Evolutionary conservation across 2,113 vertebrate species (phyloP).

Genomic region (Raja brachyura): DNA sequence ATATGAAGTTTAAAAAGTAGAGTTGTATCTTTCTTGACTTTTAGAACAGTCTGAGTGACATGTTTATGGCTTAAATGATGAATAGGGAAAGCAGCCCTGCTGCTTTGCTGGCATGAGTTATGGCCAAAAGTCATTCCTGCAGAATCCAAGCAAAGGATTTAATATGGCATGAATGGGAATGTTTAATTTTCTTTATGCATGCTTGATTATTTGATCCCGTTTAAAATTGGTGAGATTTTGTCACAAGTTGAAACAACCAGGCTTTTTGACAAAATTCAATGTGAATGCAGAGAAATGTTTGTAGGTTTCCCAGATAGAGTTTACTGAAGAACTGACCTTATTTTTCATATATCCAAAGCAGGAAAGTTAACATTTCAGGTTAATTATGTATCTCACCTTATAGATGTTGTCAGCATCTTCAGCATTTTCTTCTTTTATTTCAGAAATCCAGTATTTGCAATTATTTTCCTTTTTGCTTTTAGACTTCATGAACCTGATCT

Average conservation of each 20-base stretch:
- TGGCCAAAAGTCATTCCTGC: not conserved
- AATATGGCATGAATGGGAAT: not conserved
- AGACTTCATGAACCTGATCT: not conserved
- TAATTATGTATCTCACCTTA: too few relatives aligned
- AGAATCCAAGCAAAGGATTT: not conserved
- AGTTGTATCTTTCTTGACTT: not conserved
- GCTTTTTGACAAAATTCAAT: not conserved
- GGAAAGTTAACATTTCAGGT: too few relatives aligned
- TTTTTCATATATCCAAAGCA: not conserved
- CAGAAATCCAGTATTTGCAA: not conserved
- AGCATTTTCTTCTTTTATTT: too few relatives aligned
- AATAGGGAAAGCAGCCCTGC: not conserved
- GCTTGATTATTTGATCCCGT: not conserved
- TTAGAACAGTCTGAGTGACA: not conserved
- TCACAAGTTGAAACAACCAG: not conserved
- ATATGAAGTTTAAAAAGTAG: not conserved
- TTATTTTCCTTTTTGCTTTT: not conserved
- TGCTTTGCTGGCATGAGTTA: not conserved
- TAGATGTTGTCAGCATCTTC: too few relatives aligned
- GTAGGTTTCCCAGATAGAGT: not conserved
- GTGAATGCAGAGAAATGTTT: not conserved
- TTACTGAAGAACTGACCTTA: not conserved
- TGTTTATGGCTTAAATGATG: not conserved
- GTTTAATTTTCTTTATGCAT: not conserved
- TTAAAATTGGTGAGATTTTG: not conserved